These are phyloP conservation scores for Philonicus albiceps DNA, from an alignment of 2,888 invertebrate genomes.

Conservation along the genomic window DNA sequence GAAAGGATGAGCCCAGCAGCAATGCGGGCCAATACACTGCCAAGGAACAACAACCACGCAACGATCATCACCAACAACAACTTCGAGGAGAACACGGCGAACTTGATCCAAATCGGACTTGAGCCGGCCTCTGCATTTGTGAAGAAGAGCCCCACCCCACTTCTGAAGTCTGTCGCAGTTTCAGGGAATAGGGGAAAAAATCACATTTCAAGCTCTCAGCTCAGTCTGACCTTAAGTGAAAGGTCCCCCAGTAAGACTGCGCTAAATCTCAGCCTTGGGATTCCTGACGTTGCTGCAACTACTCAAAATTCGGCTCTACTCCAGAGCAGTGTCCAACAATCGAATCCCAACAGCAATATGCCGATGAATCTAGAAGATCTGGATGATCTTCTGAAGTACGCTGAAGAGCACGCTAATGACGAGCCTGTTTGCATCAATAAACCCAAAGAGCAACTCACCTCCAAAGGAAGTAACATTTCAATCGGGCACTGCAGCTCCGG, in stretches of 20 bases:
- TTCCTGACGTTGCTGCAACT: slow-evolving; percentile 48
- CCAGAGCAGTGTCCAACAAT: slow-evolving; percentile 48
- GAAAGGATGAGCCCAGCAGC: slow-evolving; percentile 55
- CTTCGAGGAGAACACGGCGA: slow-evolving; percentile 66
- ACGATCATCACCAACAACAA: slow-evolving; percentile 62
- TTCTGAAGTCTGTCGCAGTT: slow-evolving; percentile 59
- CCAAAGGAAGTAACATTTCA: slow-evolving; percentile 80
- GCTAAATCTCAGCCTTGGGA: slow-evolving; percentile 56
- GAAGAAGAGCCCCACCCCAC: slow-evolving; percentile 63
- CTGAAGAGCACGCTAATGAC: slow-evolving; percentile 71
- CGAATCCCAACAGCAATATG: slow-evolving; percentile 63
- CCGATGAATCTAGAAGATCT: slow-evolving; percentile 75
- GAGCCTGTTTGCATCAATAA: slow-evolving; percentile 46
- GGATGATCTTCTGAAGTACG: slow-evolving; percentile 75
- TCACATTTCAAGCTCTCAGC: slow-evolving; percentile 62
- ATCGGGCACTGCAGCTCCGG: slow-evolving; percentile 87
- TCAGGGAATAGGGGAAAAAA: slow-evolving; percentile 7
- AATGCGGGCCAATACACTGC: slow-evolving; percentile 73
- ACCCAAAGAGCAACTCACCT: slow-evolving; percentile 62
- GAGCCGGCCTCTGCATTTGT: slow-evolving; percentile 68
- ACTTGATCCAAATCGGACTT: slow-evolving; percentile 70
- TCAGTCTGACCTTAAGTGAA: slow-evolving; percentile 58
- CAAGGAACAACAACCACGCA: slow-evolving; percentile 69
- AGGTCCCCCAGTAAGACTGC: slow-evolving; percentile 58
- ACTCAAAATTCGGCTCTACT: slow-evolving; percentile 55